Evolutionary conservation across 2,113 vertebrate species (phyloP).

Genomic region (Oreochromis niloticus): DNA sequence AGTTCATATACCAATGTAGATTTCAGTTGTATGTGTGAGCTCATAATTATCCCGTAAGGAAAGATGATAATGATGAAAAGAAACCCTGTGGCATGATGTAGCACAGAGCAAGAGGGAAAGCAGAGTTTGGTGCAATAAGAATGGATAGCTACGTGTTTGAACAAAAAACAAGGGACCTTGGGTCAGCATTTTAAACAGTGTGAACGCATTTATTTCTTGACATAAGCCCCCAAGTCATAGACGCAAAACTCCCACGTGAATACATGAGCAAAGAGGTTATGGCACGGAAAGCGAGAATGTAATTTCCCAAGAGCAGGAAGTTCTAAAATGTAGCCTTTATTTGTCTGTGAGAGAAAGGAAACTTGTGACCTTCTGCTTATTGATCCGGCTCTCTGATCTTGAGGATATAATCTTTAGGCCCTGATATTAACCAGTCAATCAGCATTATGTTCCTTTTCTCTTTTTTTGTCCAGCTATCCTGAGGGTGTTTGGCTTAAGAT

Average conservation of each 20-base stretch:
- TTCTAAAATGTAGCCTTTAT: neutral
- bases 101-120: neutral
- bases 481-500: neutral
- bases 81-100: neutral
- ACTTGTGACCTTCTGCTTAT: slow-evolving; percentile 37
- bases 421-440: slow-evolving; percentile 36
- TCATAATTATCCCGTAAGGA: neutral
- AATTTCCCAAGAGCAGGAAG: slow-evolving; percentile 18
- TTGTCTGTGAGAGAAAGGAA: slow-evolving; percentile 1
- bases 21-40: neutral
- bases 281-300: neutral
- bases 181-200: neutral
- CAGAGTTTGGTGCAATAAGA: neutral
- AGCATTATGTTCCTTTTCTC: neutral
- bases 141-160: neutral
- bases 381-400: slow-evolving; percentile 15
- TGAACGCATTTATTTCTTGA: slow-evolving; percentile 3
- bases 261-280: neutral
- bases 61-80: neutral
- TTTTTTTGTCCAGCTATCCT: neutral
- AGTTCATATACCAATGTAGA: neutral
- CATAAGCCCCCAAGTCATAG: neutral
- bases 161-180: neutral
- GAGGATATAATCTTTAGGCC: neutral
- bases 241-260: slow-evolving; percentile 3